Evolutionary conservation across 2,888 invertebrate species (phyloP).

Genomic region (Pterostichus madidus): DNA sequence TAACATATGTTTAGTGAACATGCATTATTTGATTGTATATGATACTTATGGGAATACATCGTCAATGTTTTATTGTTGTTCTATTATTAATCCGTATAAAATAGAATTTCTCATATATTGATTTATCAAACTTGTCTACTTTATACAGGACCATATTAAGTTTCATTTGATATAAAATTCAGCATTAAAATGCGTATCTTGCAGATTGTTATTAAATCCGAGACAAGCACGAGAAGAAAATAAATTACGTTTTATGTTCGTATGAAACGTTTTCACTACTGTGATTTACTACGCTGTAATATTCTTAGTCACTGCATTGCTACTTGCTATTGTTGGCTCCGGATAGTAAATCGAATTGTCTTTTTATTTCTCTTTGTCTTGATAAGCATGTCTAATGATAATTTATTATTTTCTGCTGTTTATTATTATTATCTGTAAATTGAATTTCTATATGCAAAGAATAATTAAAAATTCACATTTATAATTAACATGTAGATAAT

Average conservation of each 20-base stretch:
- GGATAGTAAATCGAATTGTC: conserved; percentile 7
- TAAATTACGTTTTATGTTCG: conserved; percentile 37
- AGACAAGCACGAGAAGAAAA: conserved; percentile 25
- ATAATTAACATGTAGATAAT: too few species aligned
- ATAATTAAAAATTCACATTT: neutral
- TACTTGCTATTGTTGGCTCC: neutral
- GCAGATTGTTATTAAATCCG: conserved; percentile 28
- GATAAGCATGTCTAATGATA: neutral
- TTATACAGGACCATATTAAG: neutral
- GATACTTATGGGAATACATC: too few species aligned
- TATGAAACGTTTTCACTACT: conserved; percentile 25
- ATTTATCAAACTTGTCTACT: neutral
- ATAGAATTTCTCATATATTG: neutral
- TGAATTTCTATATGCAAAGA: neutral
- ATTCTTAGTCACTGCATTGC: conserved; percentile 4
- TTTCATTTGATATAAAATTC: conserved; percentile 5
- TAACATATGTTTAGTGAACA: too few species aligned
- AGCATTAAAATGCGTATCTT: conserved; percentile 7
- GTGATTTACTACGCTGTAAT: conserved; percentile 37
- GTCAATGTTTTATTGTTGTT: neutral
- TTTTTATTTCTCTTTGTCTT: neutral
- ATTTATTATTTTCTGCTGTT: conserved; percentile 1
- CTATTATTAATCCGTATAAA: neutral
- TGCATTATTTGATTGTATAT: too few species aligned
- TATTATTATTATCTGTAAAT: conserved; percentile 7